A percentile compares a stretch with the other conserved stretches of the same genome.
Conservation (phyloP, 1,140 invertebrate species). For the Eupeodes corollae region DNA sequence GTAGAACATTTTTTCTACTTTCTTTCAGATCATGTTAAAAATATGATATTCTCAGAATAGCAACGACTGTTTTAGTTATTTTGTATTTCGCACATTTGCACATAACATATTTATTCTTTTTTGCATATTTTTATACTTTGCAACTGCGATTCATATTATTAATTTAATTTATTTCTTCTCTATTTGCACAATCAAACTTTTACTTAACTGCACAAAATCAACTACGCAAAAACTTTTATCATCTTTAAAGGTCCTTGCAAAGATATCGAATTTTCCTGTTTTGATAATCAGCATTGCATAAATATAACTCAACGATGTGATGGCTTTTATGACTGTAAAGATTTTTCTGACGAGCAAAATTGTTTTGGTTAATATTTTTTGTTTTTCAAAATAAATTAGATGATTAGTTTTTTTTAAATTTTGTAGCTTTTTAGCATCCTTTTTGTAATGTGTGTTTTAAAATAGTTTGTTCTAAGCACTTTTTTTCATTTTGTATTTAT, state of each 20-base stretch:
- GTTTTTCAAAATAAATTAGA: neutral
- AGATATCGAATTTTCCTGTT: constrained; percentile 51
- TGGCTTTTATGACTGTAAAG: constrained; percentile 77
- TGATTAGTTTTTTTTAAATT: neutral
- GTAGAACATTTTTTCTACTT: too few species aligned
- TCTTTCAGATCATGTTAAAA: too few species aligned
- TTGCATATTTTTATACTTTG: too few species aligned
- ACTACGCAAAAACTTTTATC: neutral
- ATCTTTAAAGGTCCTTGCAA: constrained; percentile 25
- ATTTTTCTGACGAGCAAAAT: constrained; percentile 83
- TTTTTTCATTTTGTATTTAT: too few species aligned
- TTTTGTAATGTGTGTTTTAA: too few species aligned
- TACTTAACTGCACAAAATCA: neutral
- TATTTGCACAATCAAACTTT: neutral
- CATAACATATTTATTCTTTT: too few species aligned
- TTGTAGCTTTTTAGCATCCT: neutral
- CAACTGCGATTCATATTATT: too few species aligned
- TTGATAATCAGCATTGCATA: constrained; percentile 55
- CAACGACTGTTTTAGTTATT: too few species aligned
- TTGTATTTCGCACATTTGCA: too few species aligned
- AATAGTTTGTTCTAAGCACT: too few species aligned
- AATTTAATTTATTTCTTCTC: too few species aligned
- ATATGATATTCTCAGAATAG: too few species aligned
- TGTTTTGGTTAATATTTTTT: constrained; percentile 48
- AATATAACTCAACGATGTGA: constrained; percentile 61